Evolutionary conservation across 2,888 invertebrate genomes (phyloP).

Genomic region (Eupithecia subumbrata): DNA sequence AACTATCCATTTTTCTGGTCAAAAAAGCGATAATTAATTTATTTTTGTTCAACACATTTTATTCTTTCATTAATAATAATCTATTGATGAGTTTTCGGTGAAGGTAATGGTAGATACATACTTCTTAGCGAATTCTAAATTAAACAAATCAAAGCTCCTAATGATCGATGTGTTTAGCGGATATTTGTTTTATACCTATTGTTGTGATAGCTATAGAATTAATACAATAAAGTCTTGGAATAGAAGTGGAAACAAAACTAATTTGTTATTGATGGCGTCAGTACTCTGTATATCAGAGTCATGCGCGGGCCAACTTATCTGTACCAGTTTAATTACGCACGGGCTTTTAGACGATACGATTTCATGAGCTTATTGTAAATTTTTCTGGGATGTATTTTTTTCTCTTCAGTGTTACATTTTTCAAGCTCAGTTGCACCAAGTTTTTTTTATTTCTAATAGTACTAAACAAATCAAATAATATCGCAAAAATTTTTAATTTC

Average conservation of each 20-base stretch:
- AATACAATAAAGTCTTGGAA: slow-evolving; percentile 22
- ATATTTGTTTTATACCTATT: not conserved
- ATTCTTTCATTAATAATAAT: not conserved
- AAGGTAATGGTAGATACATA: not conserved
- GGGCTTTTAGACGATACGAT: slow-evolving; percentile 61
- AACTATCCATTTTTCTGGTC: not conserved
- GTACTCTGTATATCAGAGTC: slow-evolving; percentile 53
- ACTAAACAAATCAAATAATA: too few species aligned
- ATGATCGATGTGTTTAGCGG: not conserved
- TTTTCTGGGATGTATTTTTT: not conserved
- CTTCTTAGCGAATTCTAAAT: not conserved
- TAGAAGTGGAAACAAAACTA: slow-evolving; percentile 71
- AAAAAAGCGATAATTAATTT: not conserved
- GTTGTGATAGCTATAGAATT: slow-evolving; percentile 9
- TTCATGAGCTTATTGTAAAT: not conserved
- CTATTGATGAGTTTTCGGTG: not conserved
- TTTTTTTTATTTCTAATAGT: too few species aligned
- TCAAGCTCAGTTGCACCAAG: too few species aligned
- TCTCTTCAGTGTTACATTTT: not conserved
- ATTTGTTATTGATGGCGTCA: slow-evolving; percentile 76
- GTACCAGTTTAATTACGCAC: slow-evolving; percentile 67
- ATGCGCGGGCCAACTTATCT: slow-evolving; percentile 68
- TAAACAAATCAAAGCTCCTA: not conserved
- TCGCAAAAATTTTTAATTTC: too few species aligned
- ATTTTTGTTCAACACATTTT: not conserved